Percentiles rank a stretch among this genome's conserved stretches.
phyloP scores from a whole-genome alignment of 2,797 vertebrate genomes.

The Lophotriccus pileatus region DNA sequence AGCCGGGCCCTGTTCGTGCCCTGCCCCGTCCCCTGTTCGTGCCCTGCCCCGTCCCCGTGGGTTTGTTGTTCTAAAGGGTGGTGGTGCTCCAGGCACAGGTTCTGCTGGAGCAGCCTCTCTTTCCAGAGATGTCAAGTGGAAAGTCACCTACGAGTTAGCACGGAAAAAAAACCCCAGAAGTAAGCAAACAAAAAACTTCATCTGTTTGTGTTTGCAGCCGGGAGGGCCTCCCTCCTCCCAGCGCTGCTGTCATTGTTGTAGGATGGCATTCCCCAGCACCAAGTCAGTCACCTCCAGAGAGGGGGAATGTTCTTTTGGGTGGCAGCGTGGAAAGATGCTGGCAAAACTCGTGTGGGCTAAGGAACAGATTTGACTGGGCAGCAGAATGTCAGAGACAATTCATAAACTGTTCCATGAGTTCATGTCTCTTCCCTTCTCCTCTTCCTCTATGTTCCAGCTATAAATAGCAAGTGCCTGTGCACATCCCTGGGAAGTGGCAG shows the following conservation, averaged over 20 bases:
- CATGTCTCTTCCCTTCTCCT: constrained; percentile 48
- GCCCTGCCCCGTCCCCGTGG: neutral
- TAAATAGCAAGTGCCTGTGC: neutral
- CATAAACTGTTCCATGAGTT: constrained; percentile 63
- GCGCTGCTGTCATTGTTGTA: neutral
- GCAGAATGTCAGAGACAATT: neutral
- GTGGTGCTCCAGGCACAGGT: constrained; percentile 42
- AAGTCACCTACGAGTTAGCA: constrained; percentile 4
- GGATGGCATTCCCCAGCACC: neutral
- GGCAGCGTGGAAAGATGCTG: constrained; percentile 10
- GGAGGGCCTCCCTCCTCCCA: neutral
- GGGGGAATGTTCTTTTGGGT: neutral
- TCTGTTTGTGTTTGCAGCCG: constrained; percentile 32
- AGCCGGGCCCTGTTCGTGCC: neutral
- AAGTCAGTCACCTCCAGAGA: neutral
- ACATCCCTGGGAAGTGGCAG: neutral
- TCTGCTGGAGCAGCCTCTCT: constrained; percentile 39
- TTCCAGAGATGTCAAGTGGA: constrained; percentile 27
- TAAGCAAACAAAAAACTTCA: constrained; percentile 23
- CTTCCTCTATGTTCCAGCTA: neutral
- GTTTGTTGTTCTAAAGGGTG: constrained; percentile 44
- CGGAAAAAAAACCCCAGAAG: neutral
- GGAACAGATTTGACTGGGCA: neutral
- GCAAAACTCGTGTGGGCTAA: neutral
- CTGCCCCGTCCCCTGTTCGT: neutral